Evolutionary conservation across 37 sponge, comb jelly and placozoan species (phyloP).

Genomic region (Chondrilla cf. caribensis): DNA sequence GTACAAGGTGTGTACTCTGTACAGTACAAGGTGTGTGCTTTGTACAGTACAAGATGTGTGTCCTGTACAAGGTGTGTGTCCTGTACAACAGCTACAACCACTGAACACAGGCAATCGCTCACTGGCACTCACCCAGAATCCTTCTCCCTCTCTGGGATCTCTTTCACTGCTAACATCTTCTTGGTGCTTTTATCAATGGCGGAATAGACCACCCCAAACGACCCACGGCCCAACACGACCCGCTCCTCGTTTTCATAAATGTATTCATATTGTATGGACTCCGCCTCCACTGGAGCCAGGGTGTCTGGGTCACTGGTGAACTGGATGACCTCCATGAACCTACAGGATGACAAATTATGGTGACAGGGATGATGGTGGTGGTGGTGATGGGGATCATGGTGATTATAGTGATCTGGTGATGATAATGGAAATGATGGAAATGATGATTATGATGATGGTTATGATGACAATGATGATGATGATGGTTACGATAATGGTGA

Average conservation of each 20-base stretch:
- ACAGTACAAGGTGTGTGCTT: too few species aligned
- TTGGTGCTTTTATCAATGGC: constrained; percentile 76
- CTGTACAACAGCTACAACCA: too few species aligned
- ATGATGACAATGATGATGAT: neutral
- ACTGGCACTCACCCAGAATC: constrained; percentile 54
- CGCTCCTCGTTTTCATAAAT: constrained; percentile 35
- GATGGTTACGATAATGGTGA: neutral
- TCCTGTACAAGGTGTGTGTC: too few species aligned
- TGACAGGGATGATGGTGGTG: neutral
- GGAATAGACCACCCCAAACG: constrained; percentile 84
- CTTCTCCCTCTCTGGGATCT: constrained; percentile 60
- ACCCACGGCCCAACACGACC: constrained; percentile 61
- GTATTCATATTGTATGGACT: constrained; percentile 53
- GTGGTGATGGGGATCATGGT: too few species aligned
- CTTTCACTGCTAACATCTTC: constrained; percentile 88
- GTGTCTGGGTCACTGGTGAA: neutral
- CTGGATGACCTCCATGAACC: constrained; percentile 22
- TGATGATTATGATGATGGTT: too few species aligned
- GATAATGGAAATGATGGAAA: too few species aligned
- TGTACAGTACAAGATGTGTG: too few species aligned
- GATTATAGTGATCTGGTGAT: too few species aligned
- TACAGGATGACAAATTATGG: neutral
- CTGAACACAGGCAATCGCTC: too few species aligned
- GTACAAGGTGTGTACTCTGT: too few species aligned
- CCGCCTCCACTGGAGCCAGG: constrained; percentile 1